phyloP scores from a whole-genome alignment of 2,113 vertebrate genomes.

The Macrotus californicus region DNA sequence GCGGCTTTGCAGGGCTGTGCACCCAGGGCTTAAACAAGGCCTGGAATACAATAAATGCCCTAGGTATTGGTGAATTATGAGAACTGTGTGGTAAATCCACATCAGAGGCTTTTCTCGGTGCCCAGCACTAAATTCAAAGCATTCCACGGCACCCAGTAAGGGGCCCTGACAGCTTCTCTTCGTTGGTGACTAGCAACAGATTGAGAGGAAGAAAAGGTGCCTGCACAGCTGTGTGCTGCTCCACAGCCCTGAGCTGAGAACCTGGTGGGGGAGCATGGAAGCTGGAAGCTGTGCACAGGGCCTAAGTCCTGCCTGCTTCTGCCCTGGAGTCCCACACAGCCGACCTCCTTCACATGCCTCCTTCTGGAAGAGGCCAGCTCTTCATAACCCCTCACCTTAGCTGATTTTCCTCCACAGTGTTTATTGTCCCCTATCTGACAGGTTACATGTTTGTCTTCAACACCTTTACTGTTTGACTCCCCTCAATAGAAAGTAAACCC shows the following conservation, averaged over 20 bases:
- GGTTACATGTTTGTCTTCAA: not conserved
- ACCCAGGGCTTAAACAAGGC: not conserved
- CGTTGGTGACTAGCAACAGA: not conserved
- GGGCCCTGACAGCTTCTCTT: not conserved
- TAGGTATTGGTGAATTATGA: not conserved
- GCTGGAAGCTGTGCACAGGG: not conserved
- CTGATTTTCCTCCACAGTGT: not conserved
- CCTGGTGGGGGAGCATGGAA: not conserved
- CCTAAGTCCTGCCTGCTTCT: not conserved
- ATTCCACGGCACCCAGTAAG: not conserved
- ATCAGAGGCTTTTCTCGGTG: not conserved
- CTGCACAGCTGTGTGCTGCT: not conserved
- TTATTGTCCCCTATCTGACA: not conserved
- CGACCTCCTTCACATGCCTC: not conserved
- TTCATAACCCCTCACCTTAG: not conserved
- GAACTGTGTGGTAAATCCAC: not conserved
- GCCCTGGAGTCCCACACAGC: not conserved
- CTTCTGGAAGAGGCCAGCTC: not conserved
- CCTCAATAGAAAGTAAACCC: not conserved
- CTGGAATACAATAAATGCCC: not conserved
- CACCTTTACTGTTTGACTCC: not conserved
- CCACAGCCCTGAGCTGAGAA: not conserved
- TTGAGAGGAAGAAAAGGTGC: not conserved
- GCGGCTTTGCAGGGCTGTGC: not conserved
- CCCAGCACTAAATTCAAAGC: not conserved